Evolutionary conservation across 2,888 invertebrate species (phyloP).

Genomic region (Ophion obscuratus): DNA sequence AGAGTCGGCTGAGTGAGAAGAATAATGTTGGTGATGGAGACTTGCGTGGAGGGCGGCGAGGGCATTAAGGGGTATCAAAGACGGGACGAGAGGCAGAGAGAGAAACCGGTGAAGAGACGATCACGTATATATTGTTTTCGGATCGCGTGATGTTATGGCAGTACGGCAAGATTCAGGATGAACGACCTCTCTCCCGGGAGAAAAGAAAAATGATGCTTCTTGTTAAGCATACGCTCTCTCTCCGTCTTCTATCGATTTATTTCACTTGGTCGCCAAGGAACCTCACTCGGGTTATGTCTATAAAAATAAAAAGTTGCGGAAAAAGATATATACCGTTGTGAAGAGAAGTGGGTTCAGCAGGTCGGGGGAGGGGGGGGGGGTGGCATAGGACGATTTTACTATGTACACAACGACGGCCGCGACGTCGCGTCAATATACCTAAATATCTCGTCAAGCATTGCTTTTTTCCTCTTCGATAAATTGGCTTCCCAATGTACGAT

Average conservation of each 20-base stretch:
- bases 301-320: constrained; percentile 54
- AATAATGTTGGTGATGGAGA: constrained; percentile 6
- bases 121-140: constrained; percentile 27
- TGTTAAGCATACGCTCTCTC: constrained; percentile 32
- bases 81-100: not conserved
- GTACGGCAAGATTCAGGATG: constrained; percentile 64
- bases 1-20: not conserved
- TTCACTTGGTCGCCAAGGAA: constrained; percentile 80
- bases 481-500: not conserved
- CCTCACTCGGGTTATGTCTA: constrained; percentile 79
- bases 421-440: constrained; percentile 54
- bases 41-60: not conserved
- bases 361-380: not conserved
- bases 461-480: not conserved
- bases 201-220: constrained; percentile 62
- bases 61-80: not conserved
- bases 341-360: constrained; percentile 16
- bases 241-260: constrained; percentile 77
- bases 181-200: constrained; percentile 67
- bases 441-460: constrained; percentile 1
- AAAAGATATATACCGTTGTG: constrained; percentile 20
- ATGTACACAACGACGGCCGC: constrained; percentile 40
- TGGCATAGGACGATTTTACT: not conserved
- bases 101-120: constrained; percentile 50
- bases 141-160: constrained; percentile 65